Evolutionary conservation across 1,140 invertebrate species (phyloP), one percentile per base, ranked within the genome.

Genomic region (Hetaerina americana): DNA sequence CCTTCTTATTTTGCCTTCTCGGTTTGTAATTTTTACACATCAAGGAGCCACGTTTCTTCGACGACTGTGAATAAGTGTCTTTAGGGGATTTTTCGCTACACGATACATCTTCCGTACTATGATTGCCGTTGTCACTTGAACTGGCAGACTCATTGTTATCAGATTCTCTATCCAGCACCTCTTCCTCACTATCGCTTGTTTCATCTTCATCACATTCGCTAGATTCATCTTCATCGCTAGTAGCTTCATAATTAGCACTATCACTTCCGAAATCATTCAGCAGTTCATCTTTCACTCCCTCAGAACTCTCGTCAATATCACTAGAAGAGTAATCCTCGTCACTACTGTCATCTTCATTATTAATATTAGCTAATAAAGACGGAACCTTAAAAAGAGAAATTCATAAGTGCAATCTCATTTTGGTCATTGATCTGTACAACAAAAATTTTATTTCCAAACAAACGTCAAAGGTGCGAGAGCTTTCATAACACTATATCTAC

Each of bases 191-290:
- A 27, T 74, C 74, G 40, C 74, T 73, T 73, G 75, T 75, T n/a
- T 78, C 69, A 22, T 69, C 73, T 49, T 76, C 69, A 12, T 75
- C 74, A 66, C 75, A 69, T 15, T 71, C 28, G 12, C 71, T 40
- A 5, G 66, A 68, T 57, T 72, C 29, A 27, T 73, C 72, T 40
- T 72, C 66, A 27, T 70, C 66, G 40, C 29, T 67, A 69, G 73
- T 74, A 22, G 73, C 74, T n/a, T 72, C 73, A 31, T 75, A 72
- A 22, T 70, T 28, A 18, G 73, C 69, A 31, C n/a, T 22, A 68
- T 72, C 66, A 40, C 5, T 18, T 6, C 5, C 27, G 27, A 24
- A 6, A 26, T 18, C 27, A 25, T 70, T 57, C 26, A 5, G 27
- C 18, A 27, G 26, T 6, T 73, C 70, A 5, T 69, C 71, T 18